Base-by-base conservation (phyloP, 2,797 vertebrate species). In the Zalophus californianus region DNA sequence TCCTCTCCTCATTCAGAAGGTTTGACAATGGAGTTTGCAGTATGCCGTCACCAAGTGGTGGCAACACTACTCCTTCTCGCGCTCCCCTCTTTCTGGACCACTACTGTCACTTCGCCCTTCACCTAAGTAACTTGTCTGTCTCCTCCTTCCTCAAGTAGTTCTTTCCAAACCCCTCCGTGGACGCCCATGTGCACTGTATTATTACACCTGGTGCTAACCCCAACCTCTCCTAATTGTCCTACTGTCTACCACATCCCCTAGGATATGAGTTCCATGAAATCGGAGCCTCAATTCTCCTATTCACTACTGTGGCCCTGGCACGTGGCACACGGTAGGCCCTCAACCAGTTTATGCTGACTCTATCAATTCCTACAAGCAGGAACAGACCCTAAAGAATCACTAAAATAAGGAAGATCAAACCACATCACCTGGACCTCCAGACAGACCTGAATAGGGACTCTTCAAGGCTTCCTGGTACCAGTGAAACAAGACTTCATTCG, bases 401-500 rank as follows among this genome's bases (percentile, higher is more conserved):
- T 10, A 13, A 35, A 35, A 38, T 12, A n/a, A 66, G 21, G 13
- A 66, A 91, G 50, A 58, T 25, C 29, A 29, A 48, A 60, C 25
- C 32, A 21, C 10, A n/a, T 29, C 20, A 1, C 8, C 60, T 1
- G 10, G 35, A 18, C 62, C 88, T 73, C n/a, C 48, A 62, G 68
- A 38, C 3, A 21, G n/a, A 62, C 20, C 64, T 3, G 14, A 21
- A 5, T 0, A 29, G 60, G 7, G 62, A 48, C 11, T 27, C 66
- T 5, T 21, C 48, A 14, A 21, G 58, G 64, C 73, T 50, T 35
- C 48, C 32, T 9, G 3, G 14, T 23, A 15, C 58, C 21, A 0
- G 9, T 8, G 38, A 70, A 7, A 7, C 2, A 23, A 52, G 64
- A 7, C 85, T 27, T 64, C 5, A 0, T 25, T 2, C 6, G 8